phyloP scores from a whole-genome alignment of 2,888 invertebrate genomes.

The Acanthopleura granulata region DNA sequence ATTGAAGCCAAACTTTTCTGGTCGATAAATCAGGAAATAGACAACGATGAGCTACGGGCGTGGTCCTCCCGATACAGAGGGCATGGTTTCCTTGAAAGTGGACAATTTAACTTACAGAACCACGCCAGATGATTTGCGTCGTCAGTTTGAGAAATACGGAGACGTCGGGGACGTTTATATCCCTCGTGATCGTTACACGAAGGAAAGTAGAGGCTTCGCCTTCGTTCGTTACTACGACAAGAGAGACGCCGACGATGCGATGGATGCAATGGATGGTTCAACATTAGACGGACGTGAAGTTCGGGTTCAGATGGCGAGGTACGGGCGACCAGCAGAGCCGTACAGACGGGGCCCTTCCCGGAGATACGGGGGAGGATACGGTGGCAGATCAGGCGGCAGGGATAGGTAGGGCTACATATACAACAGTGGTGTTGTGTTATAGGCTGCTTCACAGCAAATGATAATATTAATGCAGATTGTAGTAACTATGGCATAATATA shows the following conservation, averaged over 20 bases:
- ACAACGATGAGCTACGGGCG: slow-evolving; percentile 56
- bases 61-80: slow-evolving; percentile 60
- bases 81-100: slow-evolving; percentile 97
- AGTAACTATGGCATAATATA: too few species aligned
- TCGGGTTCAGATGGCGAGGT: slow-evolving; percentile 96
- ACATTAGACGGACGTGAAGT: slow-evolving; percentile 97
- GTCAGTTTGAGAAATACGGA: slow-evolving; percentile 84
- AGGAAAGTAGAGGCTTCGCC: slow-evolving; percentile 97
- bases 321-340: slow-evolving; percentile 88
- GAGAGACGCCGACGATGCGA: slow-evolving; percentile 96
- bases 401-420: too few species aligned
- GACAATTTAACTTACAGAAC: slow-evolving; percentile 98
- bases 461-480: too few species aligned
- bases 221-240: slow-evolving; percentile 91
- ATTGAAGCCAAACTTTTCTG: too few species aligned
- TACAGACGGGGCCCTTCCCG: slow-evolving; percentile 75
- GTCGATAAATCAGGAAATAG: too few species aligned
- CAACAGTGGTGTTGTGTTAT: too few species aligned
- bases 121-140: slow-evolving; percentile 93
- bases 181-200: slow-evolving; percentile 94
- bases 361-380: slow-evolving; percentile 23
- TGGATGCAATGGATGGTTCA: slow-evolving; percentile 97
- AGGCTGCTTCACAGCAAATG: too few species aligned
- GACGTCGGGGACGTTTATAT: slow-evolving; percentile 99
- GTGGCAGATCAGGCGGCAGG: too few species aligned